phyloP scores from a whole-genome alignment of 2,113 vertebrate species.

The Poecilia latipinna region DNA sequence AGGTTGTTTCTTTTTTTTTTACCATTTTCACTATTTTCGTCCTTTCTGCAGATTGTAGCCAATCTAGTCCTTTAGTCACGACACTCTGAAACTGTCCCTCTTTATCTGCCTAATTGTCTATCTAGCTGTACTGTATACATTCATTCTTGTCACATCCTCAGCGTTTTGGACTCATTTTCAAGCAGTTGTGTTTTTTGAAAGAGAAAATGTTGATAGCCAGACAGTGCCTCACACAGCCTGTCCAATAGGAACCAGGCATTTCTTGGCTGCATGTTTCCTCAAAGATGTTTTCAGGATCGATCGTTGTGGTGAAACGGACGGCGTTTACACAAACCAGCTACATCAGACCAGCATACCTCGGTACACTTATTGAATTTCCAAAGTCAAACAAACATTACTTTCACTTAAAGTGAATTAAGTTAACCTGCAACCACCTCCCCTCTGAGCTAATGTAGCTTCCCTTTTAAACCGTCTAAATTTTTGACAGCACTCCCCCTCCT shows the following conservation, averaged over 20 bases:
- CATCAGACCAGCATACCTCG: slow-evolving; percentile 40
- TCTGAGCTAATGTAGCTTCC: slow-evolving; percentile 62
- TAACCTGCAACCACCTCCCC: slow-evolving; percentile 61
- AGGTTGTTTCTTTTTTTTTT: slow-evolving; percentile 4
- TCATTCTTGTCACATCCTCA: slow-evolving; percentile 15
- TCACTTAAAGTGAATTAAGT: slow-evolving; percentile 67
- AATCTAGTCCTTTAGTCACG: slow-evolving; percentile 13
- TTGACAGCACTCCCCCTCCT: slow-evolving; percentile 26
- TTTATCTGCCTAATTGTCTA: slow-evolving; percentile 75
- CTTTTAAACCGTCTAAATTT: slow-evolving; percentile 27
- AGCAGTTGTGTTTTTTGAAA: too few species aligned
- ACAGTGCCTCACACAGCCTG: slow-evolving; percentile 48
- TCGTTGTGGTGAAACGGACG: slow-evolving; percentile 40
- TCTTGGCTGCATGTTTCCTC: slow-evolving; percentile 7
- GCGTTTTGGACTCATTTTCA: slow-evolving; percentile 22
- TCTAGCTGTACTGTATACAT: slow-evolving; percentile 57
- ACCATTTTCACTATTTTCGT: neutral
- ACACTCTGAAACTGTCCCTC: slow-evolving; percentile 10
- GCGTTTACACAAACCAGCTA: slow-evolving; percentile 10
- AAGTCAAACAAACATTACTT: slow-evolving; percentile 63
- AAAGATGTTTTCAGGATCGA: slow-evolving; percentile 18
- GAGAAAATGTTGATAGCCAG: slow-evolving; percentile 17
- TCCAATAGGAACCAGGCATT: slow-evolving; percentile 10
- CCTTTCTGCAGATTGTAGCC: neutral
- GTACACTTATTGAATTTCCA: slow-evolving; percentile 62